Evolutionary conservation across 2,888 invertebrate species (phyloP).

Genomic region (Arctia plantaginis): DNA sequence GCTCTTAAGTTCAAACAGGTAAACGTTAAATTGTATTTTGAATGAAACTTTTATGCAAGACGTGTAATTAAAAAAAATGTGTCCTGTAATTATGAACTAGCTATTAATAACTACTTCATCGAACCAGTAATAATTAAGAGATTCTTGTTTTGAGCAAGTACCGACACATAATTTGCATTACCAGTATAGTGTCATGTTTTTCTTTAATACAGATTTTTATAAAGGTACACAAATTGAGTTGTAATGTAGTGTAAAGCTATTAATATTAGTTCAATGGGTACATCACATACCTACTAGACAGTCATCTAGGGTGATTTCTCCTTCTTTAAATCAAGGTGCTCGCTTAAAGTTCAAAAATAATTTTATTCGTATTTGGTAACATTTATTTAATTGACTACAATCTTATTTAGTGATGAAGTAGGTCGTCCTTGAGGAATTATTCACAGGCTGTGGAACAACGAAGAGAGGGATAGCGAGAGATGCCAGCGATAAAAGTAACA

Average conservation of each 20-base stretch:
- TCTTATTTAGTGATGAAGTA: conserved; percentile 38
- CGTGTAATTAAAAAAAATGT: neutral
- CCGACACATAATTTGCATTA: conserved; percentile 24
- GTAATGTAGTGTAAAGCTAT: too few species aligned
- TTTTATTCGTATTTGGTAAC: neutral
- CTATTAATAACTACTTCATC: conserved; percentile 13
- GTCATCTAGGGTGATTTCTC: neutral
- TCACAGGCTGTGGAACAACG: conserved; percentile 55
- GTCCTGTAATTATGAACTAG: neutral
- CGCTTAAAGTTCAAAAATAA: neutral
- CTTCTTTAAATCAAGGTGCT: neutral
- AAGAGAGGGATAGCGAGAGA: conserved; percentile 23
- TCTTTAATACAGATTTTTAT: neutral
- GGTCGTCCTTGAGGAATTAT: conserved; percentile 58
- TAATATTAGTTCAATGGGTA: too few species aligned
- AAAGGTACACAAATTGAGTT: neutral
- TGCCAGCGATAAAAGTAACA: conserved; percentile 31
- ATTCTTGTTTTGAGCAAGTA: conserved; percentile 26
- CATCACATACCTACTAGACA: neutral
- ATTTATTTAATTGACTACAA: conserved; percentile 34
- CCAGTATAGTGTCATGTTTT: conserved; percentile 20
- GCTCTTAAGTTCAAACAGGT: neutral
- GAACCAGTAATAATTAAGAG: conserved; percentile 21
- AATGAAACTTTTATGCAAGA: neutral
- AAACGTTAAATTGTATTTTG: neutral